These are phyloP conservation scores for Sialis fuliginosa DNA, from an alignment of 2,888 invertebrate species.

Conservation along the genomic window DNA sequence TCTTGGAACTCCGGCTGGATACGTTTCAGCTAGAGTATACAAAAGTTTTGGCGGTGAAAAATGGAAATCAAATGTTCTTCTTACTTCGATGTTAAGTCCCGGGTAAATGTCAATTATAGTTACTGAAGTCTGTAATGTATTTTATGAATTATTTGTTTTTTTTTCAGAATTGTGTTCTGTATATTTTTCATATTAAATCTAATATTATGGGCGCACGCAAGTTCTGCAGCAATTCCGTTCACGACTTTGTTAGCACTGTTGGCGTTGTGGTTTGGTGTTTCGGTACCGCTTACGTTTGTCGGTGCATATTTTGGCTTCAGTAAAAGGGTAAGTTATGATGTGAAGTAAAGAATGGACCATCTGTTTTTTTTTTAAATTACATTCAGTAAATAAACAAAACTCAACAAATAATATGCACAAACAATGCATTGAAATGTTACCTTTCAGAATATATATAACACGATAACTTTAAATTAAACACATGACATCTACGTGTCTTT, in stretches of 20 bases:
- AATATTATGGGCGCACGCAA: constrained; percentile 88
- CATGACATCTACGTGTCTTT: no score
- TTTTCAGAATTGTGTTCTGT: constrained; percentile 75
- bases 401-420: no score
- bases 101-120: constrained; percentile 44
- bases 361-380: no score
- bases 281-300: constrained; percentile 92
- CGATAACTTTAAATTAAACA: no score
- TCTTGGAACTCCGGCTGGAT: constrained; percentile 91
- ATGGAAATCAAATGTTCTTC: constrained; percentile 95
- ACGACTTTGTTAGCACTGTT: constrained; percentile 85
- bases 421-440: no score
- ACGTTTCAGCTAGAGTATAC: constrained; percentile 90
- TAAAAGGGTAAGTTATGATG: constrained; percentile 67
- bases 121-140: background rate
- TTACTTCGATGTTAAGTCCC: constrained; percentile 92
- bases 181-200: constrained; percentile 95
- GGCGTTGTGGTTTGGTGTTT: constrained; percentile 96
- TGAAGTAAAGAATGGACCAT: no score
- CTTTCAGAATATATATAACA: no score
- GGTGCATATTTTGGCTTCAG: constrained; percentile 98
- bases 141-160: background rate
- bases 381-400: no score
- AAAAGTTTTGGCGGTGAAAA: constrained; percentile 97
- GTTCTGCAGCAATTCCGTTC: constrained; percentile 94